phyloP scores from a whole-genome alignment of 2,113 vertebrate genomes.

The Uria lomvia region DNA sequence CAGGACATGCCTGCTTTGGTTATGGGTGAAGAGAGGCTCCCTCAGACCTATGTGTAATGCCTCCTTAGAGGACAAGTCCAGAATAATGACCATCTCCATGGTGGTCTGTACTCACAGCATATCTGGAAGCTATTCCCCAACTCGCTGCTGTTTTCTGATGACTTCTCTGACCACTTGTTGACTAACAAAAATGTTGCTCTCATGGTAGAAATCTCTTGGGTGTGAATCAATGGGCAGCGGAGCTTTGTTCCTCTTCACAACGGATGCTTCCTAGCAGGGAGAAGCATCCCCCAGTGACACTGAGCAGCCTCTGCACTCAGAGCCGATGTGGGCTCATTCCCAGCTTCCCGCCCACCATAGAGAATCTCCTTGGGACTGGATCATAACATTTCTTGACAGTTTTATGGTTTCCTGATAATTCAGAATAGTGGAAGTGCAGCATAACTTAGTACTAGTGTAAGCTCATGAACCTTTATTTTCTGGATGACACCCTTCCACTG shows the following conservation, averaged over 20 bases:
- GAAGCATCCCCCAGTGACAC: neutral
- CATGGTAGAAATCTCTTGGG: neutral
- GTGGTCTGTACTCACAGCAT: neutral
- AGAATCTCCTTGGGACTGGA: neutral
- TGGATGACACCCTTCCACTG: neutral
- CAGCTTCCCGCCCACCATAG: rapidly evolving
- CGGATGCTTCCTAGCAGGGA: too few species aligned
- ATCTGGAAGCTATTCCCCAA: neutral
- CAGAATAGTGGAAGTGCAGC: neutral
- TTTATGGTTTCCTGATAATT: neutral
- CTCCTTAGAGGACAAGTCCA: neutral
- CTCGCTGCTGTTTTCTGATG: neutral
- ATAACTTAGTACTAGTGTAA: neutral
- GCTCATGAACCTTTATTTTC: neutral
- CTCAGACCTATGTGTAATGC: neutral
- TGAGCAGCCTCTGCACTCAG: rapidly evolving
- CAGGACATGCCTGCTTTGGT: rapidly evolving
- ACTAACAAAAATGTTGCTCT: neutral
- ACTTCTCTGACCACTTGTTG: neutral
- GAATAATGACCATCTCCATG: rapidly evolving
- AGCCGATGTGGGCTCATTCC: rapidly evolving
- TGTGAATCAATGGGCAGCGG: neutral
- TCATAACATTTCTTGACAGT: neutral
- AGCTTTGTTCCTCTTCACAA: rapidly evolving
- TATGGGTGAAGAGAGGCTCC: neutral